Conservation (phyloP, 2,888 invertebrate genomes). For the Ypsolopha sequella region DNA sequence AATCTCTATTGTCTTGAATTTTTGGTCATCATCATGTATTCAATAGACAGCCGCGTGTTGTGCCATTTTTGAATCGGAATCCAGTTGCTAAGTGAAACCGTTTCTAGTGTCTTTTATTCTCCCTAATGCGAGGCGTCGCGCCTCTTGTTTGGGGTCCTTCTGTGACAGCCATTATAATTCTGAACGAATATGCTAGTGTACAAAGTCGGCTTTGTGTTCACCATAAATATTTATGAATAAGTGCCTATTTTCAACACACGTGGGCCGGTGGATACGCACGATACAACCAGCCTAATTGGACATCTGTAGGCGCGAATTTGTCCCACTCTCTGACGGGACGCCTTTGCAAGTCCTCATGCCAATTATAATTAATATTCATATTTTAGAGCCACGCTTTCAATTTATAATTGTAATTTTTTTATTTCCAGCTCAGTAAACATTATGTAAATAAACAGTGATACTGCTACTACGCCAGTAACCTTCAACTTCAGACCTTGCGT, state of each 20-base stretch:
- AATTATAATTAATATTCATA: slow-evolving; percentile 20
- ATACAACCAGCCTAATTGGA: slow-evolving; percentile 58
- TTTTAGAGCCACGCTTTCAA: slow-evolving; percentile 15
- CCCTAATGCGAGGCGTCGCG: slow-evolving; percentile 59
- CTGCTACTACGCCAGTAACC: too few relatives aligned
- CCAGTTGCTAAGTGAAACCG: slow-evolving; percentile 59
- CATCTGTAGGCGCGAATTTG: slow-evolving; percentile 55
- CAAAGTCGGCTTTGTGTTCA: slow-evolving; percentile 59
- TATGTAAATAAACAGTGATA: slow-evolving; percentile 4
- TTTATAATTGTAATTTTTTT: slow-evolving; percentile 11
- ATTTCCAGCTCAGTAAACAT: not conserved
- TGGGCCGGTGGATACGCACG: slow-evolving; percentile 63
- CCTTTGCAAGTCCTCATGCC: not conserved
- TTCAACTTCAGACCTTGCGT: too few relatives aligned
- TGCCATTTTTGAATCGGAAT: slow-evolving; percentile 46
- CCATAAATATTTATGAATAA: slow-evolving; percentile 67
- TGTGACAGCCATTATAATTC: slow-evolving; percentile 68
- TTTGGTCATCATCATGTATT: slow-evolving; percentile 32
- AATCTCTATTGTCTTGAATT: slow-evolving; percentile 22
- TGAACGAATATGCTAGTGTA: slow-evolving; percentile 59
- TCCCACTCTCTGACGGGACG: slow-evolving; percentile 35
- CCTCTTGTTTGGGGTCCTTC: slow-evolving; percentile 61
- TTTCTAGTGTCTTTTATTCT: slow-evolving; percentile 56
- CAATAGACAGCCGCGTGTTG: slow-evolving; percentile 34
- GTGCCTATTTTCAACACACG: slow-evolving; percentile 60